Evolutionary conservation across 2,797 vertebrate species (phyloP).

Genomic region (Melanotaenia trifasciata): DNA sequence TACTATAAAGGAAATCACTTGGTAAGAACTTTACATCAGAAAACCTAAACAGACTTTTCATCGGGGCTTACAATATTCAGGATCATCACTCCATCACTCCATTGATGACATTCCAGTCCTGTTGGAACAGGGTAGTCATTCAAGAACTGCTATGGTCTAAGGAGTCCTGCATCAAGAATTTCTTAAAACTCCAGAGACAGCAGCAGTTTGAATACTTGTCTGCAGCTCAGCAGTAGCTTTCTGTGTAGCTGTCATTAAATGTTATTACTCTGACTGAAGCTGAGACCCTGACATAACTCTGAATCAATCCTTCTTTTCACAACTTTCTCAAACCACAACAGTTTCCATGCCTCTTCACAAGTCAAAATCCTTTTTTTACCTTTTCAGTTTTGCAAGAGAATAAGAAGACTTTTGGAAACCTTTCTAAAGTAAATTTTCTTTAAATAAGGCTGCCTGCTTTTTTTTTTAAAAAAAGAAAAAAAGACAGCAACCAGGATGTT

Average conservation of each 20-base stretch:
- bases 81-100: constrained; percentile 11
- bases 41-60: background rate
- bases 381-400: no score
- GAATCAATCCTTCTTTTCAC: background rate
- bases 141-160: background rate
- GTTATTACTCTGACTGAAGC: background rate
- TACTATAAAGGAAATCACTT: background rate
- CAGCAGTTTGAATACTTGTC: background rate
- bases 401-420: no score
- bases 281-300: background rate
- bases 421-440: no score
- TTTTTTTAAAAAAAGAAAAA: no score
- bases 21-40: background rate
- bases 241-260: background rate
- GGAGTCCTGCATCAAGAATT: background rate
- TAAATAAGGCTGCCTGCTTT: no score
- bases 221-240: background rate
- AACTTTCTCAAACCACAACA: no score
- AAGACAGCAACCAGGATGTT: no score
- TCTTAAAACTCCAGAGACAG: background rate
- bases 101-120: background rate
- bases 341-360: no score
- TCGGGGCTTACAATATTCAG: background rate
- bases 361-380: no score
- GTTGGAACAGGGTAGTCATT: constrained; percentile 8